Evolutionary conservation across 2,797 vertebrate species (phyloP), one percentile per base, ranked within the genome.

Genomic region (Gorsachius magnificus): DNA sequence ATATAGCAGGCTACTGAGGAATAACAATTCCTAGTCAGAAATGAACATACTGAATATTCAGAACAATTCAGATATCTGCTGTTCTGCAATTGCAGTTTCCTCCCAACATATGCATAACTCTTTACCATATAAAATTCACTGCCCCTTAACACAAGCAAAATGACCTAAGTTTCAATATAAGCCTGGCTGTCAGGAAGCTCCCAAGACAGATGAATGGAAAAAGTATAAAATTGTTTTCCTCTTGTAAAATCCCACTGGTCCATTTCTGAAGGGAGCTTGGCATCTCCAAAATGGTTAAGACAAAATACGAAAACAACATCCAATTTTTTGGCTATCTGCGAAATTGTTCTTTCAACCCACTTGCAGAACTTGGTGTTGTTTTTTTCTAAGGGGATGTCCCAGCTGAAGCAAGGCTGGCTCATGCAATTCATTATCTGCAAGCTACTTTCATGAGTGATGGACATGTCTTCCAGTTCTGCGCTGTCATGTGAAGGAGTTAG

Each of bases 111-210:
- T 5, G 4, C 2, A 6, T 68, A 71, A 85, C 26, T 51, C 91
- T 84, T 82, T 85, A 87, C 66, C 35, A 72, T 28, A 88, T 51
- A 92, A 93, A 95, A 96, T 93, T 95, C 79, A 72, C 72, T 86
- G 54, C 18, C 65, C 61, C 38, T 93, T 78, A 89, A 80, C 72
- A 94, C 53, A 89, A 89, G 64, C 77, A 81, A 97, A 97, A 93
- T 75, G 11, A 83, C 51, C 76, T 79, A 58, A 41, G 48, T 92
- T 96, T 94, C 93, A 72, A 75, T 54, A 88, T 45, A 94, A 91
- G 26, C 58, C 63, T 90, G 87, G 77, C 51, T 92, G 64, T 83
- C 66, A 89, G 85, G 51, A 76, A 84, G 64, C 26, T 92, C 56
- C 71, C 87, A 78, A 48, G 77, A 82, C 87, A 96, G 83, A 95